Conservation (phyloP, 1,140 invertebrate genomes). For the Acyrthosiphon pisum region DNA sequence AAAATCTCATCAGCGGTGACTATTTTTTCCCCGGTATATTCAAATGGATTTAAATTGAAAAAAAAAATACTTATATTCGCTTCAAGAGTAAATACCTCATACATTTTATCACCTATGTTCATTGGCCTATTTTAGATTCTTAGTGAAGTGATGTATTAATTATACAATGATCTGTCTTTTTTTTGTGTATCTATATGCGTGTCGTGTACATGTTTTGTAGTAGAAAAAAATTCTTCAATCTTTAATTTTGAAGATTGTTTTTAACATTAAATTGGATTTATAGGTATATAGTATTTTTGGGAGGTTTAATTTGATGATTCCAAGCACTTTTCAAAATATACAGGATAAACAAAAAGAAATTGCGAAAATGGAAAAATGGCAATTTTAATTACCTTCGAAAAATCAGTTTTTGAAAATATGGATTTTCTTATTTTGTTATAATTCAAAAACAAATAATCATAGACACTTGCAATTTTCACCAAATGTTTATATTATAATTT, state of each 20-base stretch:
- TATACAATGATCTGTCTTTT: background rate
- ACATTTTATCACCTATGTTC: background rate
- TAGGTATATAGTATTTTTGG: background rate
- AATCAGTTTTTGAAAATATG: background rate
- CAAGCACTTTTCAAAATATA: too few species aligned
- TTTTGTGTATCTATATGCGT: background rate
- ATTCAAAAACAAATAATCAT: background rate
- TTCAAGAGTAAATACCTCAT: background rate
- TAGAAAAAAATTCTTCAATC: background rate
- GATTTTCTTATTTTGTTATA: background rate
- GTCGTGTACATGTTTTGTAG: background rate
- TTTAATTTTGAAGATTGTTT: background rate
- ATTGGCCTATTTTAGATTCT: background rate
- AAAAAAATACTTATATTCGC: background rate
- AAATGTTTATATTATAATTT: too few species aligned
- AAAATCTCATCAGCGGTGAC: constrained; percentile 35
- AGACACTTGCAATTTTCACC: too few species aligned
- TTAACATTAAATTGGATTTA: background rate
- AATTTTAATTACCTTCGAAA: background rate
- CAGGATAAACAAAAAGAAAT: too few species aligned
- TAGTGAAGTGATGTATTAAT: background rate
- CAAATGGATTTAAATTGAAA: background rate
- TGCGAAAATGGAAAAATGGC: too few species aligned
- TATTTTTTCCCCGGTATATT: background rate
- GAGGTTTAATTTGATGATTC: background rate